A percentile compares a stretch with the other conserved stretches of the same genome.
Evolutionary conservation across 2,888 invertebrate genomes (phyloP).

Genomic region (Pogonocherus hispidulus): DNA sequence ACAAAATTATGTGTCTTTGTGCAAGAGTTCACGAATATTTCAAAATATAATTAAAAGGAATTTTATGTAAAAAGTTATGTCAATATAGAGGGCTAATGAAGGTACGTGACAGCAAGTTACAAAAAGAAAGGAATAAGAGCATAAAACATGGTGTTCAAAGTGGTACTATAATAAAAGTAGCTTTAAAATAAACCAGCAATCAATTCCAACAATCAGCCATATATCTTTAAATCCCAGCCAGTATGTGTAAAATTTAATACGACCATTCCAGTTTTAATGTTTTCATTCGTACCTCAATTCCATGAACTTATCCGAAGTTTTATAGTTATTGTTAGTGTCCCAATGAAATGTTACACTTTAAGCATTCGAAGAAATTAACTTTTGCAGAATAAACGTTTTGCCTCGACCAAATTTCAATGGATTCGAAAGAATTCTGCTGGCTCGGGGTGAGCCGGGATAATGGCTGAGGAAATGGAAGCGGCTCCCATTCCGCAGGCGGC

Average conservation of each 20-base stretch:
- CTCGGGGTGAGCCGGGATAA: slow-evolving; percentile 33
- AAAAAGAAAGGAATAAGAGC: neutral
- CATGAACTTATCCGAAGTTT: slow-evolving; percentile 33
- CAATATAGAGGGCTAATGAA: neutral
- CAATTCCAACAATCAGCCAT: slow-evolving; percentile 22
- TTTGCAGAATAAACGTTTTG: slow-evolving; percentile 30
- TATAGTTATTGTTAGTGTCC: slow-evolving; percentile 33
- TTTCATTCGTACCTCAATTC: slow-evolving; percentile 32
- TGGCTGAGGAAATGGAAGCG: slow-evolving; percentile 36
- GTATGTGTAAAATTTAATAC: slow-evolving; percentile 34
- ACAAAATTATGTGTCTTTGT: too few relatives aligned
- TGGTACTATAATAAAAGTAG: slow-evolving; percentile 16
- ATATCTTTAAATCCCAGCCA: slow-evolving; percentile 15
- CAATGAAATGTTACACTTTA: slow-evolving; percentile 31
- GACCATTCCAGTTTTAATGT: slow-evolving; percentile 29
- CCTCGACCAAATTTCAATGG: slow-evolving; percentile 27
- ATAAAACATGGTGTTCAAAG: slow-evolving; percentile 1
- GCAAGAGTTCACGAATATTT: too few relatives aligned
- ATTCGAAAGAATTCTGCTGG: slow-evolving; percentile 25
- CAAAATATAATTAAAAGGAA: too few relatives aligned
- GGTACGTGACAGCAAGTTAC: too few relatives aligned
- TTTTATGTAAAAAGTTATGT: too few relatives aligned
- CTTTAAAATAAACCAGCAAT: slow-evolving; percentile 23
- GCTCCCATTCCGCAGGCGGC: slow-evolving; percentile 38
- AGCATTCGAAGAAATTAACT: slow-evolving; percentile 31